Conservation (phyloP, 2,113 vertebrate species). For the Crotalus tigris region DNA sequence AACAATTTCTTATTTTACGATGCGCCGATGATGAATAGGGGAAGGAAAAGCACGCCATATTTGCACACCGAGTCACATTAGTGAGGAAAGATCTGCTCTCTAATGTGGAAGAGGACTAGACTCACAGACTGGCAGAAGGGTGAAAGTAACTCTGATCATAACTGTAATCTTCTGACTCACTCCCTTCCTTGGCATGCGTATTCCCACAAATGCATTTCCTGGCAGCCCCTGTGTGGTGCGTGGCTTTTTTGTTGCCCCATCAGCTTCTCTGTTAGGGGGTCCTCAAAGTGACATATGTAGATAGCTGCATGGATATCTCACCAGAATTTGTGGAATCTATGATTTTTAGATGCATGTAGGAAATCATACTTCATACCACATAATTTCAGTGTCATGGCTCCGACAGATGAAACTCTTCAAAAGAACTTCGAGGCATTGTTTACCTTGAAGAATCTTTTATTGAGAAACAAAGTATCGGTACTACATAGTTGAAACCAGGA, state of each 20-base stretch:
- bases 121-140: neutral
- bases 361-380: neutral
- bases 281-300: neutral
- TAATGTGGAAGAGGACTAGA: neutral
- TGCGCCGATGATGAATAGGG: neutral
- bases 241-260: neutral
- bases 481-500: no score
- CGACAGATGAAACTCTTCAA: no score
- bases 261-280: neutral
- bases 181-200: neutral
- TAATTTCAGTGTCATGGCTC: neutral
- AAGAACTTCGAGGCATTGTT: no score
- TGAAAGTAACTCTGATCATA: neutral
- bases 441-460: no score
- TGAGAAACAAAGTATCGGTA: no score
- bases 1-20: neutral
- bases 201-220: neutral
- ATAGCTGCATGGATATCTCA: neutral
- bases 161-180: neutral
- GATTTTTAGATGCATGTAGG: neutral
- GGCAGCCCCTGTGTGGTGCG: neutral
- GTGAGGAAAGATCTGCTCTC: neutral
- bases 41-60: neutral
- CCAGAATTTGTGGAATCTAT: neutral
- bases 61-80: neutral